Conservation (phyloP, 2,888 invertebrate genomes). For the Mactromeris polynyma region DNA sequence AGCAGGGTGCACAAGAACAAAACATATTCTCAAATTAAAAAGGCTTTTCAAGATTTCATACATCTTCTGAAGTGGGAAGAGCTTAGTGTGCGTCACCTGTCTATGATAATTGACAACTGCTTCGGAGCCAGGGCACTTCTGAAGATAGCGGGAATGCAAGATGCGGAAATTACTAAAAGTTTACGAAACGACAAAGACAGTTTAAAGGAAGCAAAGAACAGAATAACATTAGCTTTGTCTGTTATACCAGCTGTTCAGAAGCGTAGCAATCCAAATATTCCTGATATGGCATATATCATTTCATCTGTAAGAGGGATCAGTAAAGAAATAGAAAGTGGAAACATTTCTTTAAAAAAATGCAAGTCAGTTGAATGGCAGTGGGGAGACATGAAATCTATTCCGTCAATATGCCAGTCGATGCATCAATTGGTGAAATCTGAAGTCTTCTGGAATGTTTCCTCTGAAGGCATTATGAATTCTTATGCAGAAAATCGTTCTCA, state of each 20-base stretch:
- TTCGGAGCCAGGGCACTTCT: slow-evolving; percentile 15
- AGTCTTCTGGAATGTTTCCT: slow-evolving; percentile 49
- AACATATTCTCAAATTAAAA: not conserved
- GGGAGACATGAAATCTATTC: slow-evolving; percentile 18
- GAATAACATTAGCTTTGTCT: not conserved
- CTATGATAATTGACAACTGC: not conserved
- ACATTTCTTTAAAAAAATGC: not conserved
- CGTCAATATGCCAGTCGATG: not conserved
- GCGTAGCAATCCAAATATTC: not conserved
- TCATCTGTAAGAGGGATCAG: not conserved
- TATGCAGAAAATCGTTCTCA: not conserved
- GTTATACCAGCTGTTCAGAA: not conserved
- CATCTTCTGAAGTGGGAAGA: not conserved
- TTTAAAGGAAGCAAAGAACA: not conserved
- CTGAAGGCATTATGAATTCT: not conserved
- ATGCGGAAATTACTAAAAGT: not conserved
- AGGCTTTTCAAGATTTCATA: not conserved
- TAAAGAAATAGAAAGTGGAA: not conserved
- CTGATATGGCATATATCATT: not conserved
- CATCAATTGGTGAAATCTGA: slow-evolving; percentile 17
- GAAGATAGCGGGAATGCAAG: slow-evolving; percentile 15
- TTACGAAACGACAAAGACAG: not conserved
- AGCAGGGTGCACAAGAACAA: not conserved
- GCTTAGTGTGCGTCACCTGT: not conserved
- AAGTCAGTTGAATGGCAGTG: not conserved